Evolutionary conservation across 1,140 invertebrate genomes (phyloP).

Genomic region (Diorhabda carinulata): DNA sequence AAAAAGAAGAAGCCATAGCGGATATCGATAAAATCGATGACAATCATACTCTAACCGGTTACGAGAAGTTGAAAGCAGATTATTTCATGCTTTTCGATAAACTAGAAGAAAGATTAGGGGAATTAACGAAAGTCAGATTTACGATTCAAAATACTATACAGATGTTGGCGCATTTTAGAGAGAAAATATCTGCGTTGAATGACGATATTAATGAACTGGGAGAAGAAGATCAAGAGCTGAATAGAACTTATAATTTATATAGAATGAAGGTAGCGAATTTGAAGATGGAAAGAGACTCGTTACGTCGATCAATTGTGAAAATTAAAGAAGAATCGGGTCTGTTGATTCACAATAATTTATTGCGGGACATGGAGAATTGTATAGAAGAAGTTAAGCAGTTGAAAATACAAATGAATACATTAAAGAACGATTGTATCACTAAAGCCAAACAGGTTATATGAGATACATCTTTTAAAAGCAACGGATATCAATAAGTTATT

Average conservation of each 20-base stretch:
- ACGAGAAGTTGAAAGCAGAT: conserved; percentile 40
- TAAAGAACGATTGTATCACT: conserved; percentile 23
- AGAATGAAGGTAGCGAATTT: conserved; percentile 15
- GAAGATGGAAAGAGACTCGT: conserved; percentile 22
- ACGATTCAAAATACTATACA: conserved; percentile 39
- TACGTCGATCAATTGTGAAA: conserved; percentile 16
- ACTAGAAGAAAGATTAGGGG: conserved; percentile 44
- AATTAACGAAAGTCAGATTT: conserved; percentile 34
- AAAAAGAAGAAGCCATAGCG: conserved; percentile 27
- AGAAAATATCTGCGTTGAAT: conserved; percentile 36
- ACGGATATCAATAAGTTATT: no score
- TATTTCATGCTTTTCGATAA: conserved; percentile 45
- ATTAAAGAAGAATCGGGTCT: conserved; percentile 27
- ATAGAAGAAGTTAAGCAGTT: conserved; percentile 13
- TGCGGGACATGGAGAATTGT: conserved; percentile 28
- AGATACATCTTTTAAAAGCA: no score
- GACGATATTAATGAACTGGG: conserved; percentile 20
- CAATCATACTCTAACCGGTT: conserved; percentile 37
- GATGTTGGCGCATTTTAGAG: conserved; percentile 42
- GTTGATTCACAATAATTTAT: conserved; percentile 24
- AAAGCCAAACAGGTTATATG: conserved; percentile 10
- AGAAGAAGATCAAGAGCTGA: not conserved
- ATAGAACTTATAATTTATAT: not conserved
- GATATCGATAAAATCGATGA: conserved; percentile 20
- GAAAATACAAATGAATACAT: conserved; percentile 7